phyloP scores from a whole-genome alignment of 2,113 vertebrate species.

The Aix galericulata region DNA sequence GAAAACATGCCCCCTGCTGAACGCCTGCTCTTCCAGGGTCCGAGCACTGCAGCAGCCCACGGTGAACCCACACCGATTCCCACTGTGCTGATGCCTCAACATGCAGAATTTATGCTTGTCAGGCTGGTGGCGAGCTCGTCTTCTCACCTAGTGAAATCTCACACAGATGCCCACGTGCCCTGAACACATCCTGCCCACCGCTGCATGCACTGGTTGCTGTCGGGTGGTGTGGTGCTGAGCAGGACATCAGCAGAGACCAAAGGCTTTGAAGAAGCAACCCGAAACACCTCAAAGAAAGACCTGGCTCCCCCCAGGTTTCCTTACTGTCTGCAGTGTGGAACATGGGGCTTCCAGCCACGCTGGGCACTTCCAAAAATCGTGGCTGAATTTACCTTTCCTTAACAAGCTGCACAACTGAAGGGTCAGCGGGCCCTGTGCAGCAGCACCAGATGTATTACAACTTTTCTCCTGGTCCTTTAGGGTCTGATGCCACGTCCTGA shows the following conservation, averaged over 20 bases:
- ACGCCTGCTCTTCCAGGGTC: neutral
- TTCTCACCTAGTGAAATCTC: neutral
- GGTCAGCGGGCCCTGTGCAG: neutral
- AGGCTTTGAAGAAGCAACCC: neutral
- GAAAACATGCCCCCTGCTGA: neutral
- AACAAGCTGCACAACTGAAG: neutral
- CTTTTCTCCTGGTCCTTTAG: neutral
- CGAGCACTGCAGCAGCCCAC: rapidly evolving
- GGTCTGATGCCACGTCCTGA: rapidly evolving
- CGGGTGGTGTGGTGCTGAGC: rapidly evolving
- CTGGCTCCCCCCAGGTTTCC: neutral
- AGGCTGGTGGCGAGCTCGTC: neutral
- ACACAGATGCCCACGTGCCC: rapidly evolving
- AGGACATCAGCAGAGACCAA: neutral
- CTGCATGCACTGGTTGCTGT: rapidly evolving
- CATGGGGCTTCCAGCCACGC: rapidly evolving
- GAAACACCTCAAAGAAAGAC: neutral
- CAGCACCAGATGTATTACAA: neutral
- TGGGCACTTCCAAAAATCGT: neutral
- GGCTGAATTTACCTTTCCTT: neutral
- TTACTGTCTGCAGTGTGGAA: neutral
- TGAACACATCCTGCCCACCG: neutral
- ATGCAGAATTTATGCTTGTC: rapidly evolving
- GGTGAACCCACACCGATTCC: rapidly evolving
- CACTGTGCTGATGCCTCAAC: neutral